A percentile compares a stretch with the other conserved stretches of the same genome.
Conservation (phyloP, 1,140 invertebrate species). For the Phymastichus coffea region DNA sequence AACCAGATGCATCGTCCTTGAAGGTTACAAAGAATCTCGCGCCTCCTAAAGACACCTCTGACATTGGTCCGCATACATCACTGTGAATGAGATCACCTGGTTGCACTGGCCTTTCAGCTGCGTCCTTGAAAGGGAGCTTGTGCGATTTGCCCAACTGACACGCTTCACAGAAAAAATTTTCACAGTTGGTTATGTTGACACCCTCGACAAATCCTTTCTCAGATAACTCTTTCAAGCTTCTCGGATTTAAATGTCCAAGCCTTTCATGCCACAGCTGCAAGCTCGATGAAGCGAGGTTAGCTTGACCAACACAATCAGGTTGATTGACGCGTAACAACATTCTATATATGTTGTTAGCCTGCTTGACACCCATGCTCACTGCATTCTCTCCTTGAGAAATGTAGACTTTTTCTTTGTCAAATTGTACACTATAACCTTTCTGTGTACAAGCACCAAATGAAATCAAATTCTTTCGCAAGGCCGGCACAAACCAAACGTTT, state of each 20-base stretch:
- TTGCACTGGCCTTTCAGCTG: neutral
- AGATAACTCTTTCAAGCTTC: constrained; percentile 14
- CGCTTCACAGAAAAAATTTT: constrained; percentile 11
- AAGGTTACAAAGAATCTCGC: constrained; percentile 36
- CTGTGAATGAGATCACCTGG: constrained; percentile 28
- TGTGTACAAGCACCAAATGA: constrained; percentile 27
- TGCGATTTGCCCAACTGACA: constrained; percentile 22
- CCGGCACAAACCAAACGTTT: constrained; percentile 25
- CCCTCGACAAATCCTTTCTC: constrained; percentile 20
- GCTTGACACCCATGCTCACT: constrained; percentile 21
- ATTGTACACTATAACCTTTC: constrained; percentile 18
- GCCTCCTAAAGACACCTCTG: constrained; percentile 29
- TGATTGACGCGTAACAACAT: constrained; percentile 7
- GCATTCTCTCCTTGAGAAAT: constrained; percentile 16
- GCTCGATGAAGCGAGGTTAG: neutral
- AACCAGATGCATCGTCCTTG: constrained; percentile 38
- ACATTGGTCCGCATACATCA: constrained; percentile 39
- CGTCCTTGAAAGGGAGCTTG: neutral
- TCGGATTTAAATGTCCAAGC: constrained; percentile 31
- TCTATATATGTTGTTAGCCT: constrained; percentile 16
- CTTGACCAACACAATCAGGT: neutral
- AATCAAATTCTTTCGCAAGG: constrained; percentile 27
- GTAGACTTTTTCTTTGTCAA: neutral
- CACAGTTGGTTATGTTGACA: neutral
- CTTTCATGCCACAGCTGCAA: constrained; percentile 33